phyloP scores from a whole-genome alignment of 2,888 invertebrate species.

The Horisme vitalbata region DNA sequence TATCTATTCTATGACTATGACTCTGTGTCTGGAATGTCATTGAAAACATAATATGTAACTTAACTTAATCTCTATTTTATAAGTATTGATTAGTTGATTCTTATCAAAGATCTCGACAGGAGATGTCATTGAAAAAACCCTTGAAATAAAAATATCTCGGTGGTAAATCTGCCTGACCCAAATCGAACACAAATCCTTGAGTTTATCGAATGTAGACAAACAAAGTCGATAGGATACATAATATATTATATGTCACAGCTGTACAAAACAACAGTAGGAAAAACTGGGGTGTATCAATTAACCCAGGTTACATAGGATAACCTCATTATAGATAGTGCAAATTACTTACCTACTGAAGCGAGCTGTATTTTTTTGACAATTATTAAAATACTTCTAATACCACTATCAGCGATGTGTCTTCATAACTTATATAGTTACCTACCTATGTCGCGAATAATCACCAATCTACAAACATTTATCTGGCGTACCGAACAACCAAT shows the following conservation, averaged over 20 bases:
- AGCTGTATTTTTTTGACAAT: too few relatives aligned
- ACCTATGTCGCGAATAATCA: too few relatives aligned
- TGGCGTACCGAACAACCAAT: too few relatives aligned
- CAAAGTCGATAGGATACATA: conserved; percentile 40
- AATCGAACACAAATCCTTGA: conserved; percentile 69
- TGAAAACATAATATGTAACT: too few relatives aligned
- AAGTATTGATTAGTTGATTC: conserved; percentile 11
- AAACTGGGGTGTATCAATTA: conserved; percentile 16
- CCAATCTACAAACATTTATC: too few relatives aligned
- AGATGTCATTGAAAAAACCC: conserved; percentile 59
- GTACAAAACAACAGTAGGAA: too few relatives aligned
- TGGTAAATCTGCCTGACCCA: conserved; percentile 70
- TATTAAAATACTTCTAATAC: too few relatives aligned
- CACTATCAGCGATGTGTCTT: too few relatives aligned
- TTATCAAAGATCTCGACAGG: conserved; percentile 17
- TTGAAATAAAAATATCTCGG: conserved; percentile 59
- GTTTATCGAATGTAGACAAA: conserved; percentile 62
- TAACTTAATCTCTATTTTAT: background rate
- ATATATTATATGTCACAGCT: conserved; percentile 1
- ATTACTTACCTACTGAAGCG: too few relatives aligned
- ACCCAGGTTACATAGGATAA: conserved; percentile 25
- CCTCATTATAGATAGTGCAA: conserved; percentile 25
- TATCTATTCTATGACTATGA: too few relatives aligned
- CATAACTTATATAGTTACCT: too few relatives aligned
- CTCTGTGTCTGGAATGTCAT: too few relatives aligned